Conservation (phyloP, 2,113 vertebrate genomes). For the Tachycineta bicolor region DNA sequence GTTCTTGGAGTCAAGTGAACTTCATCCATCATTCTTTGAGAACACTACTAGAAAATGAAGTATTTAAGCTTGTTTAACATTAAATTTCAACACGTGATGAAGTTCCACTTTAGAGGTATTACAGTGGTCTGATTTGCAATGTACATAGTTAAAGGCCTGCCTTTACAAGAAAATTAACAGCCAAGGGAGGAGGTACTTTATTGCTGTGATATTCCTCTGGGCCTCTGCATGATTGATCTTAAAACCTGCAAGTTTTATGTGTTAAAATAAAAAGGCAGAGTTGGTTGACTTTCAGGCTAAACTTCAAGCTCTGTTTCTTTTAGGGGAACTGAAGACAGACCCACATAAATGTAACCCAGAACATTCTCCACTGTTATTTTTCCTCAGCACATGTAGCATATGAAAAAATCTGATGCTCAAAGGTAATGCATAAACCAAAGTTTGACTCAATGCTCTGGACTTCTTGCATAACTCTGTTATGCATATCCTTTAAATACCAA, state of each 20-base stretch:
- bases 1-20: not conserved
- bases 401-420: not conserved
- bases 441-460: not conserved
- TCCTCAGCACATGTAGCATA: not conserved
- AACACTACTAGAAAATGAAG: not conserved
- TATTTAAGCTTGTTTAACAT: not conserved
- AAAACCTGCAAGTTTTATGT: not conserved
- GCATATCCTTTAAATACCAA: not conserved
- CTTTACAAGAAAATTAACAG: constrained; percentile 16
- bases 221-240: not conserved
- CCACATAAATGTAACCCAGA: not conserved
- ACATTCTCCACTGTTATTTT: not conserved
- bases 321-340: not conserved
- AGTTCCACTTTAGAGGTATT: not conserved
- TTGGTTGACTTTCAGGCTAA: not conserved
- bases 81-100: not conserved
- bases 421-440: not conserved
- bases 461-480: not conserved
- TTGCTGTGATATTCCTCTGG: not conserved
- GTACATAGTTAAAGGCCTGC: not conserved
- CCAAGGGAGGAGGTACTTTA: not conserved
- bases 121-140: not conserved
- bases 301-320: not conserved
- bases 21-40: not conserved
- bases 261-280: not conserved